Evolutionary conservation across 2,797 vertebrate species (phyloP).

Genomic region (Rhinichthys osculus): DNA sequence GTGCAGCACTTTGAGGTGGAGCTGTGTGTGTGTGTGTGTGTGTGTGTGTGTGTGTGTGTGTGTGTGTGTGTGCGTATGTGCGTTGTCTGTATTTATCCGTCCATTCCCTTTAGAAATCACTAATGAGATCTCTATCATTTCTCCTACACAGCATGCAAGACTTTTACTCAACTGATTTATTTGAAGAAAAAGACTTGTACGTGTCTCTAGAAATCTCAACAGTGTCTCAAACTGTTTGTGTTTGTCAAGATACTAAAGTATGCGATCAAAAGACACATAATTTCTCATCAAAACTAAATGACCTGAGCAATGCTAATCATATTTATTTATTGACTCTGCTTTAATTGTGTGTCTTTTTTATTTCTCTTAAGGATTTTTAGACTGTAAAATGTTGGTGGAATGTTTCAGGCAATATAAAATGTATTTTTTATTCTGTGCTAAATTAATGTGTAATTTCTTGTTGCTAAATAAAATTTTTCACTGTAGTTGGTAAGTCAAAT

Average conservation of each 20-base stretch:
- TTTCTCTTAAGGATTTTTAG: not conserved
- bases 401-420: not conserved
- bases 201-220: not conserved
- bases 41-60: no score
- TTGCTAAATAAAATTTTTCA: not conserved
- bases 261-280: not conserved
- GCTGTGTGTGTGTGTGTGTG: not conserved
- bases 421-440: not conserved
- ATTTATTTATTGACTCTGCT: not conserved
- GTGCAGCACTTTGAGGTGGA: not conserved
- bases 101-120: not conserved
- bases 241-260: not conserved
- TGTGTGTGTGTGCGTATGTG: no score
- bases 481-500: not conserved
- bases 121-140: conserved; percentile 15
- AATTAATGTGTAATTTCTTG: not conserved
- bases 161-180: not conserved
- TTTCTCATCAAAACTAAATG: not conserved
- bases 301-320: not conserved
- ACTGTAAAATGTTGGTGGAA: not conserved
- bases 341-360: not conserved
- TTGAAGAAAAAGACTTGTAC: not conserved
- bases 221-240: not conserved
- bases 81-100: no score
- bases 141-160: not conserved